These are phyloP conservation scores for Tachina lurida DNA, from an alignment of 2,888 invertebrate species.

Conservation along the genomic window DNA sequence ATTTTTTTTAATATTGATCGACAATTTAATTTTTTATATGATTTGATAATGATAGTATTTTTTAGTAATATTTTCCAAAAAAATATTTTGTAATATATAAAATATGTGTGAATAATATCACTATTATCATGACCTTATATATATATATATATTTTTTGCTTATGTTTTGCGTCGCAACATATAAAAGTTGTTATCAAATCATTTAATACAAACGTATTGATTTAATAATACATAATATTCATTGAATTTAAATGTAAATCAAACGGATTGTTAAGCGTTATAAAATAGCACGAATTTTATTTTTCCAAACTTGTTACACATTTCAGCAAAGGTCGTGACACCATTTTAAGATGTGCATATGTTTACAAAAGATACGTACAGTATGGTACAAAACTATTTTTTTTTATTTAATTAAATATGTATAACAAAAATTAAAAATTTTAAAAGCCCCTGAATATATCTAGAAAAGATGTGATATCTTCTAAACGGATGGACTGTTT, in stretches of 20 bases:
- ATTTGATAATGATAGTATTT: too few relatives aligned
- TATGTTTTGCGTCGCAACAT: conserved; percentile 3
- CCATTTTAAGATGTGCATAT: not conserved
- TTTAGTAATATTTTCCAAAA: not conserved
- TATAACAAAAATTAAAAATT: too few relatives aligned
- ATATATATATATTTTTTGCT: not conserved
- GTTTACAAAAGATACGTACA: too few relatives aligned
- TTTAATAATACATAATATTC: not conserved
- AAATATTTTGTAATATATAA: not conserved
- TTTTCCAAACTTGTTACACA: conserved; percentile 2
- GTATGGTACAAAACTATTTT: too few relatives aligned
- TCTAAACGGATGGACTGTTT: too few relatives aligned
- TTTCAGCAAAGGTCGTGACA: conserved; percentile 15
- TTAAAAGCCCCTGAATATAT: too few relatives aligned
- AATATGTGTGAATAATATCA: not conserved
- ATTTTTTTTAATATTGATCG: too few relatives aligned
- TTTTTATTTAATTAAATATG: too few relatives aligned
- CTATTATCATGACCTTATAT: conserved; percentile 9
- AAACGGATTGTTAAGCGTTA: conserved; percentile 30
- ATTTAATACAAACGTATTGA: not conserved
- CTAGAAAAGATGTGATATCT: too few relatives aligned
- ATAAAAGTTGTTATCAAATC: not conserved
- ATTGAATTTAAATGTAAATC: conserved; percentile 18
- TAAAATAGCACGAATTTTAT: not conserved
- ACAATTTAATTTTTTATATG: too few relatives aligned